Base-by-base conservation (phyloP, 2,888 invertebrate species). In the Campoletis raptor region DNA sequence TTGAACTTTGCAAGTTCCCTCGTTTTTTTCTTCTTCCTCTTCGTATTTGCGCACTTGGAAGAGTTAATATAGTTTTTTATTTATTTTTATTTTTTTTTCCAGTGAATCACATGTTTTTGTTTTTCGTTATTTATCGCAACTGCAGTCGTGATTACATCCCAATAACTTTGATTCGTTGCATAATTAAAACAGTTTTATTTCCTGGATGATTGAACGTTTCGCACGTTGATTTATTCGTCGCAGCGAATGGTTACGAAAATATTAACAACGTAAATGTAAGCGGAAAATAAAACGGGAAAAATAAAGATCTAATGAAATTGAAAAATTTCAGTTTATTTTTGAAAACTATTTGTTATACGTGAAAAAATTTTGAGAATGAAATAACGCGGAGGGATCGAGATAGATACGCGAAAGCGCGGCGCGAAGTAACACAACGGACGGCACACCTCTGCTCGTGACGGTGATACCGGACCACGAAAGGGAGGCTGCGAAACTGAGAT, bases 401-500 rank as follows among this genome's bases (percentile, higher is more conserved):
- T 78, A 70, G 73, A 70, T 81, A 83, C 77, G 72, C 66, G 36
- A 83, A 64, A 83, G 83, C 85, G 78, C 85, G 86, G 86, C 83
- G 89, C 85, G 80, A 88, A 73, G 83, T 81, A 85, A 82, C 87
- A 89, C 89, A 87, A 57, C 90, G 82, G 85, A 86, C 89, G 91
- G 89, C 92, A 92, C 93, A 91, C 92, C 91, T 91, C 92, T 89
- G 89, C 88, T 85, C 90, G 86, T 87, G 87, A 87, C 89, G 88
- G 90, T 92, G 92, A 92, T 92, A 91, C 92, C 61, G 93, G 92
- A 92, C 90, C 93, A 90, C 90, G 90, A 90, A 93, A 93, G 93
- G 93, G 94, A 94, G 92, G 94, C 94, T 94, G 94, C 91, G 92
- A 92, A 91, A 94, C 94, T 94, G 92, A 93, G 92, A 92, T 92